A percentile compares a stretch with the other conserved stretches of the same genome.
Evolutionary conservation across 2,888 invertebrate genomes (phyloP).

Genomic region (Belgica antarctica): DNA sequence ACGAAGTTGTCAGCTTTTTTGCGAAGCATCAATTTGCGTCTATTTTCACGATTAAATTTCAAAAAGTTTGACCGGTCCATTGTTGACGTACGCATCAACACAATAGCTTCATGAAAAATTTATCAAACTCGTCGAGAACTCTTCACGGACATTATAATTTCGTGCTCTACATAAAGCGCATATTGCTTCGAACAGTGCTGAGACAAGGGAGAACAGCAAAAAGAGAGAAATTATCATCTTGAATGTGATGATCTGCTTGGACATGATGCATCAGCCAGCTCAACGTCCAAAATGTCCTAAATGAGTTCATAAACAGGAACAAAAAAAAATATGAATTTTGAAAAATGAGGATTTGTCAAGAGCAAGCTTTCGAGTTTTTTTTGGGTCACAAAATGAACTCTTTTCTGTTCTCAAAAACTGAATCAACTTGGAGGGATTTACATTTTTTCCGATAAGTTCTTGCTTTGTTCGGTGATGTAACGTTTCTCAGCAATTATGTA

Average conservation of each 20-base stretch:
- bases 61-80: too few species aligned
- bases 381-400: not conserved
- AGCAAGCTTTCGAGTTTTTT: too few species aligned
- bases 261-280: conserved; percentile 6
- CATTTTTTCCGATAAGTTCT: too few species aligned
- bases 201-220: not conserved
- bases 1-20: too few species aligned
- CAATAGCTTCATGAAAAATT: not conserved
- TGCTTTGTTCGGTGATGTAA: too few species aligned
- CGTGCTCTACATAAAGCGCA: not conserved
- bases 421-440: too few species aligned
- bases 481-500: too few species aligned
- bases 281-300: conserved; percentile 11
- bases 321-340: too few species aligned
- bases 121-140: not conserved
- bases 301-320: not conserved
- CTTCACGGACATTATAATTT: not conserved
- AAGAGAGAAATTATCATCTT: not conserved
- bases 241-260: conserved; percentile 11
- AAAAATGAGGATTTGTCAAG: too few species aligned
- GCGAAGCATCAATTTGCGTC: too few species aligned
- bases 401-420: too few species aligned
- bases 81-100: not conserved
- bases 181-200: not conserved
- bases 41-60: too few species aligned